These are phyloP conservation scores for Hemitrygon akajei DNA, from an alignment of 2,797 vertebrate genomes.

Conservation along the genomic window DNA sequence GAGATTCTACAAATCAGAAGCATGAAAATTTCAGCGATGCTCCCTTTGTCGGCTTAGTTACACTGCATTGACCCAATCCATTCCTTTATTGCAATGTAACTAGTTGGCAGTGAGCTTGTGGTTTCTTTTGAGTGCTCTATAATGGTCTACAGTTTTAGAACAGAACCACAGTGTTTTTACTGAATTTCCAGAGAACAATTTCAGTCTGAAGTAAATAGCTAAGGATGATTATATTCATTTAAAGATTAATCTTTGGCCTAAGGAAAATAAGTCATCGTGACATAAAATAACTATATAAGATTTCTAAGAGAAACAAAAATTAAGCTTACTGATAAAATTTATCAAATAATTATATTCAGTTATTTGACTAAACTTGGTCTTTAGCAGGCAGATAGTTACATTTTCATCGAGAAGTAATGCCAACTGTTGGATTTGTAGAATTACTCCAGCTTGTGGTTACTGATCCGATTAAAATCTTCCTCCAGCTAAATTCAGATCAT, in stretches of 20 bases:
- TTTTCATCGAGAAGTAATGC: background rate
- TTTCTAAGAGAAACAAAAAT: background rate
- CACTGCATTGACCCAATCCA: constrained; percentile 31
- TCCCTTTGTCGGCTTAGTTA: constrained; percentile 8
- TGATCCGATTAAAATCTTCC: background rate
- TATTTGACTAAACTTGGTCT: too few relatives aligned
- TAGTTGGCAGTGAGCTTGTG: constrained; percentile 14
- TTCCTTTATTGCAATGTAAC: constrained; percentile 32
- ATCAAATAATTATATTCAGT: background rate
- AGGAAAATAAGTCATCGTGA: background rate
- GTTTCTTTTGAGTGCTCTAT: constrained; percentile 28
- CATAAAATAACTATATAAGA: background rate
- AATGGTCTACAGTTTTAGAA: constrained; percentile 12
- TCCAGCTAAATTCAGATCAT: background rate
- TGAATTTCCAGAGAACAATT: constrained; percentile 27
- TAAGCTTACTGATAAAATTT: background rate
- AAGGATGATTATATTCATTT: background rate
- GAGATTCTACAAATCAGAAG: background rate
- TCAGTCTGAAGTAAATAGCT: constrained; percentile 6
- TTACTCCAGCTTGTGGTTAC: background rate
- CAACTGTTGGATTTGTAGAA: background rate
- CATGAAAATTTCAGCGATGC: background rate
- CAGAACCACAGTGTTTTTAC: constrained; percentile 25
- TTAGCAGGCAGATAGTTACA: background rate
- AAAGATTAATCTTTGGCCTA: constrained; percentile 12